phyloP scores from a whole-genome alignment of 2,797 vertebrate genomes.

The Fistularia tabacaria region DNA sequence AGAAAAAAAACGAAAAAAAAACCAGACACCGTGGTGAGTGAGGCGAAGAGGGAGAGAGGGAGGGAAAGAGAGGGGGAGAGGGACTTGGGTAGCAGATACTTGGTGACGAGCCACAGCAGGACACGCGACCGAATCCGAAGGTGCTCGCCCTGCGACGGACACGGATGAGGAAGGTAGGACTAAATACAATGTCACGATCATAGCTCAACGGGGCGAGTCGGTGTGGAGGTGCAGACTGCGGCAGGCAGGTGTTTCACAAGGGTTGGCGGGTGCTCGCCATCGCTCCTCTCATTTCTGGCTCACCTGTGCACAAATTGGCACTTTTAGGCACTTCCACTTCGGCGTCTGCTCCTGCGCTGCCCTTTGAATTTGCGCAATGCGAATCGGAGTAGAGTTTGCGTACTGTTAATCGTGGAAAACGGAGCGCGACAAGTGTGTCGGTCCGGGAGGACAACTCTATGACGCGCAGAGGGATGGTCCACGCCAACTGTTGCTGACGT shows the following conservation, averaged over 20 bases:
- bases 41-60: not conserved
- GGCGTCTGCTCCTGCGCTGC: not conserved
- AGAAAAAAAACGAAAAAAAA: constrained; percentile 22
- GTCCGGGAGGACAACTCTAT: too few species aligned
- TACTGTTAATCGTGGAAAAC: not conserved
- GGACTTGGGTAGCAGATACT: constrained; percentile 46
- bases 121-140: constrained; percentile 66
- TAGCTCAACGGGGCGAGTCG: constrained; percentile 5
- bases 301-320: constrained; percentile 29
- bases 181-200: constrained; percentile 17
- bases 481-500: constrained; percentile 24
- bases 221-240: constrained; percentile 9
- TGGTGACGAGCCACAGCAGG: constrained; percentile 70
- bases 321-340: constrained; percentile 31
- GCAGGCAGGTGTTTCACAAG: not conserved
- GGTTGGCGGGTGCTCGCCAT: too few species aligned
- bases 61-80: constrained; percentile 8
- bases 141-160: constrained; percentile 69
- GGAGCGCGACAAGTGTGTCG: too few species aligned
- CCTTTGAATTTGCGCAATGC: not conserved
- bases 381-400: constrained; percentile 15
- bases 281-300: too few species aligned
- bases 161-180: constrained; percentile 77
- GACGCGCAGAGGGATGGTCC: not conserved
- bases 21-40: constrained; percentile 18